Conservation (phyloP, 2,797 vertebrate species). For the Nothura maculosa region DNA sequence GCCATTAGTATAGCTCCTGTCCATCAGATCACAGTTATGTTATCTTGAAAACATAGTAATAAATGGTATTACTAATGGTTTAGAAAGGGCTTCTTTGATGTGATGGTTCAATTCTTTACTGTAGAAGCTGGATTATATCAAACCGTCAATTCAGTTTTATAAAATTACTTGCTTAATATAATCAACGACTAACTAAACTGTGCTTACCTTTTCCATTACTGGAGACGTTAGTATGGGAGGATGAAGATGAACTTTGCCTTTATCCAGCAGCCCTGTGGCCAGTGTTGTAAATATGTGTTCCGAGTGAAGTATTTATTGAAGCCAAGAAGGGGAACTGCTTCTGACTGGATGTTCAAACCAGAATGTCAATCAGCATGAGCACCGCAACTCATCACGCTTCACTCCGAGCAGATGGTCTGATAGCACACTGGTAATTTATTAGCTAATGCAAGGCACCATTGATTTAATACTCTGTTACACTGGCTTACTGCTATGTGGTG, state of each 20-base stretch:
- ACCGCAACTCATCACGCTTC: neutral
- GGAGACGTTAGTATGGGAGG: neutral
- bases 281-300: neutral
- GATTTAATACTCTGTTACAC: neutral
- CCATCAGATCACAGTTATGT: neutral
- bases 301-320: neutral
- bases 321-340: neutral
- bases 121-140: neutral
- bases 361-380: neutral
- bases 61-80: neutral
- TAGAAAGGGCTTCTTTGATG: neutral
- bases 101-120: neutral
- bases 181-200: accelerated
- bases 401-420: neutral
- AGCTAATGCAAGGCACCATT: neutral
- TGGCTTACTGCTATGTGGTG: neutral
- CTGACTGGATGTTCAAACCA: neutral
- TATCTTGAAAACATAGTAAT: neutral
- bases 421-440: neutral
- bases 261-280: neutral
- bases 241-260: neutral
- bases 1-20: neutral
- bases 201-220: neutral
- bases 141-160: neutral
- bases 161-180: neutral